phyloP scores from a whole-genome alignment of 2,888 invertebrate genomes.

The Melinopterus prodromus region DNA sequence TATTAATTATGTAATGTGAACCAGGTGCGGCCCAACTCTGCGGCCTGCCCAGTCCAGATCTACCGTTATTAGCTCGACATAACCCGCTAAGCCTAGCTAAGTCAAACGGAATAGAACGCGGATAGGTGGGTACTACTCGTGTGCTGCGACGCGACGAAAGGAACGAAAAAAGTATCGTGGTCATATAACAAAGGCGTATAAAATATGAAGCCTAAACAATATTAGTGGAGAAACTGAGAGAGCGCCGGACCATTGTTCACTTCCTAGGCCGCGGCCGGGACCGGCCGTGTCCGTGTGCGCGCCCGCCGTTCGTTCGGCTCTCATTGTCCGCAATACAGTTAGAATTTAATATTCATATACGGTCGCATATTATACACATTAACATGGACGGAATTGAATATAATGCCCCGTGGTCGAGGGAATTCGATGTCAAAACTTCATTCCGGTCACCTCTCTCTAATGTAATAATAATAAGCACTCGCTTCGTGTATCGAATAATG shows the following conservation, averaged over 20 bases:
- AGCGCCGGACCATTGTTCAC: neutral
- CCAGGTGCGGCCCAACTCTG: neutral
- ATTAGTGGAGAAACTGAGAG: conserved; percentile 4
- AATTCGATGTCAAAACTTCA: neutral
- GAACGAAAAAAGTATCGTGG: neutral
- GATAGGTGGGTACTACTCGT: neutral
- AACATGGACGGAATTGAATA: neutral
- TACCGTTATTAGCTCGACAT: neutral
- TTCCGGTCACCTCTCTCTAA: neutral
- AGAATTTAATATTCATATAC: neutral
- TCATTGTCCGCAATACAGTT: neutral
- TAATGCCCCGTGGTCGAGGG: neutral
- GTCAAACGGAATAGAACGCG: neutral
- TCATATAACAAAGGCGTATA: neutral
- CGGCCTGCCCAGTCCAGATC: neutral
- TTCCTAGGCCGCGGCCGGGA: neutral
- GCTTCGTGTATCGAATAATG: too few relatives aligned
- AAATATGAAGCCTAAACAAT: conserved; percentile 4
- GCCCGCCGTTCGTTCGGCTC: neutral
- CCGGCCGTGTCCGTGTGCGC: neutral
- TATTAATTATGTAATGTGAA: neutral
- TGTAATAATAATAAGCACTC: too few relatives aligned
- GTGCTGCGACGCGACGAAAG: neutral
- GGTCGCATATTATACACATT: neutral
- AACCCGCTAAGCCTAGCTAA: neutral